Evolutionary conservation across 2,113 vertebrate genomes (phyloP), one percentile per base, ranked within the genome.

Genomic region (Suncus etruscus): DNA sequence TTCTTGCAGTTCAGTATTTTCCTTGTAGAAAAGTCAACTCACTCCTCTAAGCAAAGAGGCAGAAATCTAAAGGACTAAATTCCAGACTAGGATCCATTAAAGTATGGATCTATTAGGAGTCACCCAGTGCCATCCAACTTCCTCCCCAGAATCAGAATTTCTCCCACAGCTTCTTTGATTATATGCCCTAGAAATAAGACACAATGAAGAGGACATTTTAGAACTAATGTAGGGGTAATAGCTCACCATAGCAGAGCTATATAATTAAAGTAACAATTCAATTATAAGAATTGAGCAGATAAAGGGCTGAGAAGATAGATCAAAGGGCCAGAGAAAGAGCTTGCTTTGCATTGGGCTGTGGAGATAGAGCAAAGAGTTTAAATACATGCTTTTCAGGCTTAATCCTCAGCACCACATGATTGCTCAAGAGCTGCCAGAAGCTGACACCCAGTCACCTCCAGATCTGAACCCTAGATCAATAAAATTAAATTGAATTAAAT

Each of bases 41-140:
- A 66, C 45, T 91, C 47, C 31, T 73, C 47, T 76, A 79, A 69
- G 18, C 8, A 58, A 84, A 91, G 73, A 88, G 63, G 16, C 54
- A 78, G 47, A 92, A 73, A 78, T 24, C 25, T 74, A 50, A 70
- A 79, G 47, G 48, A 50, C 7, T 76, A 72, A 91, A 73, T 51
- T 69, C 72, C 16, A 9, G 91, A 84, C 89, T 29, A 80, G 73
- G 31, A 61, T 72, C 58, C 14, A 68, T 77, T 88, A 92, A 83
- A 73, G 54, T 73, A 51, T 1, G 27, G 47, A 61, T 80, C 79
- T 66, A 20, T 61, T 20, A 61, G 22, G 7, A 61, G 58, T 61
- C 58, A 61, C 16, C 58, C 39, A 48, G 65, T 45, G 47, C 78
- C 39, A 73, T 24, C 63, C 83, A 75, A 6, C 20, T 86, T 75